Percentiles rank a stretch among this genome's conserved stretches.
Conservation (phyloP, 2,797 vertebrate genomes). For the Chromis chromis region DNA sequence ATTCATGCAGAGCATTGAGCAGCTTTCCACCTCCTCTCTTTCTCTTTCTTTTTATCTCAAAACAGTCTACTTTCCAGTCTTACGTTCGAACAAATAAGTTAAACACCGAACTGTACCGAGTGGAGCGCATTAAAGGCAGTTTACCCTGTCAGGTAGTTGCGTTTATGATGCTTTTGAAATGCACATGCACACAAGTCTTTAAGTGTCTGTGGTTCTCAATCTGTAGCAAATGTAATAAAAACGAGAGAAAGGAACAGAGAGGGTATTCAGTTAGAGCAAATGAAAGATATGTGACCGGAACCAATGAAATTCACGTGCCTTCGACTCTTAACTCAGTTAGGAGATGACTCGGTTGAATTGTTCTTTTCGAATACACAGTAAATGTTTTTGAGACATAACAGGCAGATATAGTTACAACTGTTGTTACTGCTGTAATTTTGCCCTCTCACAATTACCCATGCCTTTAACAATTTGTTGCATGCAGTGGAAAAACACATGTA, state of each 20-base stretch:
- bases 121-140: constrained; percentile 23
- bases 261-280: constrained; percentile 53
- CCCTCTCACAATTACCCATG: neutral
- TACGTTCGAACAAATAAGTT: constrained; percentile 35
- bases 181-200: neutral
- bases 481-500: neutral
- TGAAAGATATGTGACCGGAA: constrained; percentile 66
- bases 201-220: neutral
- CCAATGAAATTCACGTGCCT: constrained; percentile 60
- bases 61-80: constrained; percentile 27
- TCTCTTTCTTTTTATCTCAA: constrained; percentile 40
- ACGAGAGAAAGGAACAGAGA: constrained; percentile 44
- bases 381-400: constrained; percentile 1
- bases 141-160: neutral
- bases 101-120: constrained; percentile 29
- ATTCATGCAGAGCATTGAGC: constrained; percentile 63
- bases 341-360: constrained; percentile 26
- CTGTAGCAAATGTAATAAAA: neutral
- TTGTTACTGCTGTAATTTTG: constrained; percentile 4
- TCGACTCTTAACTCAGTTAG: constrained; percentile 61
- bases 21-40: constrained; percentile 19
- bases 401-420: neutral
- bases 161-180: neutral
- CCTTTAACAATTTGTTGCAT: constrained; percentile 5
- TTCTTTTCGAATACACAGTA: constrained; percentile 15